Percentiles rank a stretch among this genome's conserved stretches.
These are phyloP conservation scores for Aselliscus stoliczkanus DNA, from an alignment of 2,797 vertebrate genomes.

Conservation along the genomic window DNA sequence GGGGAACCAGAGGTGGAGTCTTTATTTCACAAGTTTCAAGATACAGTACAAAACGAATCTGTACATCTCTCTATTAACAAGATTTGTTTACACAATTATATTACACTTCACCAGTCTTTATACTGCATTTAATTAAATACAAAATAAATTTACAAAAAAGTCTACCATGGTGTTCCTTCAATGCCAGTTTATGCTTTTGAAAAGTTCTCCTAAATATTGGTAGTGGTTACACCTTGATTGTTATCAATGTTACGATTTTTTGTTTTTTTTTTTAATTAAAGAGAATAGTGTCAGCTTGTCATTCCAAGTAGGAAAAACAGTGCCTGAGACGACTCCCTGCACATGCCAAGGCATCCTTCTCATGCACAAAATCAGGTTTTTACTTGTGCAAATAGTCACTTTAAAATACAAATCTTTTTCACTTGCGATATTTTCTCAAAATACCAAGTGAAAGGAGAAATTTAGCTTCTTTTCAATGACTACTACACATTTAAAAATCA, in stretches of 20 bases:
- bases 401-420: conserved; percentile 62
- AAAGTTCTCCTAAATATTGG: conserved; percentile 67
- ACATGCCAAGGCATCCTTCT: background rate
- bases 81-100: conserved; percentile 86
- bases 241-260: conserved; percentile 66
- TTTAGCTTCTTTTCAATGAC: conserved; percentile 10
- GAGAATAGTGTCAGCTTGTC: conserved; percentile 67
- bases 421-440: conserved; percentile 53
- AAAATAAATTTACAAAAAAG: conserved; percentile 85
- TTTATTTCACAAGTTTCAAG: conserved; percentile 88
- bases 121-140: conserved; percentile 84
- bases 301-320: conserved; percentile 68
- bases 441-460: conserved; percentile 29
- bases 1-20: conserved; percentile 80
- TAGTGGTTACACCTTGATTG: conserved; percentile 76
- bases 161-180: conserved; percentile 77
- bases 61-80: conserved; percentile 89
- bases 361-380: conserved; percentile 52
- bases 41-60: conserved; percentile 88
- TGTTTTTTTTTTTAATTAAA: conserved; percentile 70
- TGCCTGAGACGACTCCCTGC: conserved; percentile 50
- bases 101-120: conserved; percentile 86
- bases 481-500: conserved; percentile 23
- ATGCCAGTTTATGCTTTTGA: conserved; percentile 71
- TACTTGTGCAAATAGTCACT: conserved; percentile 67